A percentile compares a stretch with the other conserved stretches of the same genome.
Conservation (phyloP, 2,888 invertebrate species). For the Drosophila formosana region DNA sequence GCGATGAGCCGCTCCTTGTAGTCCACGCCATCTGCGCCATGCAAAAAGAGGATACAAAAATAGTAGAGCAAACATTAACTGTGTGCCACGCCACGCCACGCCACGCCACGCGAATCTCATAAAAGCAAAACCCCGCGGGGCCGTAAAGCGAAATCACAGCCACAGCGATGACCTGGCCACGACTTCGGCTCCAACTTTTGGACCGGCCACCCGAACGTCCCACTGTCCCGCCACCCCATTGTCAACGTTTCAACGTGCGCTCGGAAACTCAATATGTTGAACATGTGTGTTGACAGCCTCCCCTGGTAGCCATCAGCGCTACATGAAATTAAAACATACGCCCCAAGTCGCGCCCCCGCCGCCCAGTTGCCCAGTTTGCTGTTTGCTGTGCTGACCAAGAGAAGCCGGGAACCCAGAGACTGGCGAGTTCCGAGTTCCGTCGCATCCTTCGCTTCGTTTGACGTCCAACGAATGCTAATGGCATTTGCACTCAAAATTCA, state of each 20-base stretch:
- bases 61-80: constrained; percentile 41
- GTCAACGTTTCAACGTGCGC: constrained; percentile 12
- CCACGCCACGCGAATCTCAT: constrained; percentile 53
- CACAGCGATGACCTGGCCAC: constrained; percentile 15
- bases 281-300: constrained; percentile 55
- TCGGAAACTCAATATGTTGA: constrained; percentile 73
- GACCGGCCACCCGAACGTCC: no score
- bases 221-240: neutral
- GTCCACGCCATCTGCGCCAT: constrained; percentile 84
- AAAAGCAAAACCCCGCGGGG: constrained; percentile 62
- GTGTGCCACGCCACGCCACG: constrained; percentile 20
- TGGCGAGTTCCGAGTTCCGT: neutral
- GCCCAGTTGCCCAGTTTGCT: neutral
- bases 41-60: no score
- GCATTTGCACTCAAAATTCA: constrained; percentile 76
- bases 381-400: constrained; percentile 23
- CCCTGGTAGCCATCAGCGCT: constrained; percentile 6
- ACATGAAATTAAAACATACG: constrained; percentile 52
- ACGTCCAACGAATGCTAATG: constrained; percentile 59
- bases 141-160: constrained; percentile 66
- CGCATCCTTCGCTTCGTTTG: constrained; percentile 5
- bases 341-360: constrained; percentile 12
- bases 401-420: neutral
- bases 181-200: neutral
- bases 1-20: constrained; percentile 92